Percentiles rank a stretch among this genome's conserved stretches.
Conservation (phyloP, 2,888 invertebrate species). For the Ennomos erosarius region DNA sequence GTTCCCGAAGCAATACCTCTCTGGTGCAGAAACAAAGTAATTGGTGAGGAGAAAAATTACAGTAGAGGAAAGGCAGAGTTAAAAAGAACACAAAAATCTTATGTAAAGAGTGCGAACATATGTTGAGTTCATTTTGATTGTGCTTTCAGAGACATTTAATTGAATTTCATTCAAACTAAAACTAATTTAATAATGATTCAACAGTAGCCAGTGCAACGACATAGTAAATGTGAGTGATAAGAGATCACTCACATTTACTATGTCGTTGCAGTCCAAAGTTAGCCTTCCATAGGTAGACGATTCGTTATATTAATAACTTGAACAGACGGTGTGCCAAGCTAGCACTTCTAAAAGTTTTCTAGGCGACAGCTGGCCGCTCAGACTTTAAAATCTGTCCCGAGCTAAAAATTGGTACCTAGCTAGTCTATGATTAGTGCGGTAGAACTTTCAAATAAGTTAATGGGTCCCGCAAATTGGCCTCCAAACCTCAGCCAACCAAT, state of each 20-base stretch:
- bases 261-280: constrained; percentile 36
- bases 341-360: constrained; percentile 51
- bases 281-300: constrained; percentile 52
- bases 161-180: too few relatives aligned
- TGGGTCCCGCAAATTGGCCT: constrained; percentile 25
- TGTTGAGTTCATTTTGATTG: constrained; percentile 46
- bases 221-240: too few relatives aligned
- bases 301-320: constrained; percentile 56
- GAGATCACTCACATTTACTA: constrained; percentile 14
- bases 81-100: constrained; percentile 60
- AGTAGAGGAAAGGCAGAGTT: constrained; percentile 54
- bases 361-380: constrained; percentile 56
- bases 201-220: constrained; percentile 3
- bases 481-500: constrained; percentile 2
- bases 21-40: constrained; percentile 68
- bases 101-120: constrained; percentile 57
- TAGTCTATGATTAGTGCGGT: constrained; percentile 43
- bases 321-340: constrained; percentile 49
- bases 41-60: constrained; percentile 72
- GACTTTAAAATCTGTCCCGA: constrained; percentile 56
- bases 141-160: too few relatives aligned
- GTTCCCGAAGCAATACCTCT: constrained; percentile 56
- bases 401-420: constrained; percentile 49
- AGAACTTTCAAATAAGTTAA: constrained; percentile 37
- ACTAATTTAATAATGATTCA: constrained; percentile 40